phyloP scores from a whole-genome alignment of 2,888 invertebrate species.

The Uloborus plumipes region DNA sequence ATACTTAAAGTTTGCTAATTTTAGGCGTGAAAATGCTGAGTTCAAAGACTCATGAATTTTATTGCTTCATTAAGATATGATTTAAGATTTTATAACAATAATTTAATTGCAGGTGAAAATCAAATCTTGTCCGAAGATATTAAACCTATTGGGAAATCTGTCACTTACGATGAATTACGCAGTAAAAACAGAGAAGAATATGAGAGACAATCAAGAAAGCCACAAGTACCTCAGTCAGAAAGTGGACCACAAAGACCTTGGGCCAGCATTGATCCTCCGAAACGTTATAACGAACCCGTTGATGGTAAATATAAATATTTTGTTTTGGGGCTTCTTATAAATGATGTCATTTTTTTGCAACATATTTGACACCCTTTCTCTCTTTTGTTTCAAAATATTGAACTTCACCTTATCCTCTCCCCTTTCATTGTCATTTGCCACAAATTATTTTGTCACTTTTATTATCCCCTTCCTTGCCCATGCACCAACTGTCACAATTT shows the following conservation, averaged over 20 bases:
- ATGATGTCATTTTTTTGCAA: no score
- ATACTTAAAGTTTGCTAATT: no score
- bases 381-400: no score
- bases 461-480: no score
- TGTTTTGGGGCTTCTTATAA: no score
- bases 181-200: slow-evolving; percentile 50
- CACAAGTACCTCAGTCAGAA: neutral
- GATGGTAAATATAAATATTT: no score
- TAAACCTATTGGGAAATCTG: slow-evolving; percentile 17
- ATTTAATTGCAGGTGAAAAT: slow-evolving; percentile 18
- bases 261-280: slow-evolving; percentile 10
- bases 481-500: no score
- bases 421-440: no score
- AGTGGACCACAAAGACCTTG: slow-evolving; percentile 10
- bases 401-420: no score
- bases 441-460: no score
- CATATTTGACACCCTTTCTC: no score
- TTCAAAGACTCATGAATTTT: neutral
- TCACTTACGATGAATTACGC: slow-evolving; percentile 55
- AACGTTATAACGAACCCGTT: neutral
- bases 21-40: neutral
- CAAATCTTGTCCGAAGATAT: slow-evolving; percentile 2
- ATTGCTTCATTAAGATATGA: no score
- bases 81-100: neutral
- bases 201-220: slow-evolving; percentile 18